A percentile compares a stretch with the other conserved stretches of the same genome.
These are phyloP conservation scores for Eupithecia exiguata DNA, from an alignment of 2,888 invertebrate genomes.

Conservation along the genomic window DNA sequence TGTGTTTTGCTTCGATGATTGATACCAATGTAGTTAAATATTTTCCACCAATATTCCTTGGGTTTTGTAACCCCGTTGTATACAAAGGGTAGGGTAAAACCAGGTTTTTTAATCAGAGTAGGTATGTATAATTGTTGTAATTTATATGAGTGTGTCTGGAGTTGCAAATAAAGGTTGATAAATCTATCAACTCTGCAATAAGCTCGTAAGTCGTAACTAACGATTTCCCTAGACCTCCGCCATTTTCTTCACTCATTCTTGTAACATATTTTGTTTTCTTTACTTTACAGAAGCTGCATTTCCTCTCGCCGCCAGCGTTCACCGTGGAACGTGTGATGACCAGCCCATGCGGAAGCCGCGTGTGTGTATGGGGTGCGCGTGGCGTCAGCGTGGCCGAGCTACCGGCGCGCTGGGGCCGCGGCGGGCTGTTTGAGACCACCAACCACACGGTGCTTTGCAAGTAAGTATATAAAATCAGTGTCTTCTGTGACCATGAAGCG, in stretches of 20 bases:
- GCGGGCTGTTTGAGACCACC: slow-evolving; percentile 87
- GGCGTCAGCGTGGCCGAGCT: slow-evolving; percentile 89
- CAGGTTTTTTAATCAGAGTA: too few relatives aligned
- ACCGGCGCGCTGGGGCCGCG: slow-evolving; percentile 88
- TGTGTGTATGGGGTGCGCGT: slow-evolving; percentile 87
- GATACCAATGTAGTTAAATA: too few relatives aligned
- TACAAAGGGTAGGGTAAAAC: too few relatives aligned
- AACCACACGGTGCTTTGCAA: slow-evolving; percentile 87
- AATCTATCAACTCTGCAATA: neutral
- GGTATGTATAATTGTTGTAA: too few relatives aligned
- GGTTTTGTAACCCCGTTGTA: too few relatives aligned
- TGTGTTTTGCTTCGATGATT: too few relatives aligned
- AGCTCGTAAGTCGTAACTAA: neutral
- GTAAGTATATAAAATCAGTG: slow-evolving; percentile 75
- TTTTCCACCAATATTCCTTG: too few relatives aligned
- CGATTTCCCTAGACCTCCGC: neutral
- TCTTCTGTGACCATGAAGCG: neutral
- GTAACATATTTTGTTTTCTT: slow-evolving; percentile 12
- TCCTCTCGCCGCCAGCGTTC: slow-evolving; percentile 87
- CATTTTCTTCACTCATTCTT: neutral
- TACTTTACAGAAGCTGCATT: slow-evolving; percentile 87
- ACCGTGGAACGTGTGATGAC: slow-evolving; percentile 86
- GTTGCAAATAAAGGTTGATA: too few relatives aligned
- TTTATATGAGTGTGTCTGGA: too few relatives aligned
- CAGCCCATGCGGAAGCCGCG: slow-evolving; percentile 86